These are phyloP conservation scores for Somateria mollissima DNA, from an alignment of 2,797 vertebrate species.

Conservation along the genomic window DNA sequence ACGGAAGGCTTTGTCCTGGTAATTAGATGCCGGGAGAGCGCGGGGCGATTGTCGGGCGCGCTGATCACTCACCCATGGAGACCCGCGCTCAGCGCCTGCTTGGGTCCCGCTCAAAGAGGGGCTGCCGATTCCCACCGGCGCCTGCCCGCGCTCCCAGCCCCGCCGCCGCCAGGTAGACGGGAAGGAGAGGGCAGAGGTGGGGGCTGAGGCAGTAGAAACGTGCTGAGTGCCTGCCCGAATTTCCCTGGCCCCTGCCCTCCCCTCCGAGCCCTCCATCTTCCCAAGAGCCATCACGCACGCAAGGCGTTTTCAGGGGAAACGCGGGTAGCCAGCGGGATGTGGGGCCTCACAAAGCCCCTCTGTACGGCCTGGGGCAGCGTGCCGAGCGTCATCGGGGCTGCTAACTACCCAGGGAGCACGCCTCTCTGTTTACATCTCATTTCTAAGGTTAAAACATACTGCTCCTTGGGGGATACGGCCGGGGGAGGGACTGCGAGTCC, in stretches of 20 bases:
- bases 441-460: conserved; percentile 34
- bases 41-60: conserved; percentile 27
- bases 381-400: neutral
- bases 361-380: neutral
- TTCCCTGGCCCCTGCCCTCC: neutral
- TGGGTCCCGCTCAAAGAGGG: conserved; percentile 1
- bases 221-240: fast-evolving
- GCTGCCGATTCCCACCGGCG: conserved; percentile 46
- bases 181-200: neutral
- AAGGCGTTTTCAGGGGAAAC: neutral
- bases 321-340: neutral
- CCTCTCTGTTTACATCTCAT: neutral
- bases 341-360: conserved; percentile 43
- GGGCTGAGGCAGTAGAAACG: neutral
- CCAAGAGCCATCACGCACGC: fast-evolving
- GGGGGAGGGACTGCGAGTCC: neutral
- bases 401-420: neutral
- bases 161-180: neutral
- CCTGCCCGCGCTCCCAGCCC: neutral
- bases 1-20: conserved; percentile 49
- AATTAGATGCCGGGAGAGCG: conserved; percentile 50
- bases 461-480: conserved; percentile 6
- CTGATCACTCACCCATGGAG: conserved; percentile 71
- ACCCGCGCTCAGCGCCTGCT: conserved; percentile 9
- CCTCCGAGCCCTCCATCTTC: neutral